Percentiles rank a stretch among this genome's conserved stretches.
phyloP scores from a whole-genome alignment of 2,113 vertebrate genomes.

The Electrona antarctica region DNA sequence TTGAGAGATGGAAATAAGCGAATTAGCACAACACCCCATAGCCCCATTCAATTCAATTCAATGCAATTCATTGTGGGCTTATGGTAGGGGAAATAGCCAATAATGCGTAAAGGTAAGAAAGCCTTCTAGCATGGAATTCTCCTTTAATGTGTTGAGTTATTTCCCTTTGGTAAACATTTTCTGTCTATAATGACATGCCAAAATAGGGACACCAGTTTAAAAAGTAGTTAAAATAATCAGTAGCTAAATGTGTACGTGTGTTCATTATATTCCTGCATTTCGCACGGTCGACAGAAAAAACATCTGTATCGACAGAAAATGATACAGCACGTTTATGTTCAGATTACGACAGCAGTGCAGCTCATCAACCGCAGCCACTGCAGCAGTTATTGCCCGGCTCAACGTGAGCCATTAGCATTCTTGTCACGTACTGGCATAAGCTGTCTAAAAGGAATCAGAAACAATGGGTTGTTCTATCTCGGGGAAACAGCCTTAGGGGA shows the following conservation, averaged over 20 bases:
- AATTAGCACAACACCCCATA: too few relatives aligned
- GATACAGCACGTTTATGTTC: slow-evolving; percentile 27
- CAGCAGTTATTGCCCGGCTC: slow-evolving; percentile 27
- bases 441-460: slow-evolving; percentile 20
- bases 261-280: neutral
- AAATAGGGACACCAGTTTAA: too few relatives aligned
- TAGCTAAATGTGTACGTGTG: slow-evolving; percentile 2
- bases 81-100: too few relatives aligned
- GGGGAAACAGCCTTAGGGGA: slow-evolving; percentile 14
- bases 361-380: slow-evolving; percentile 31
- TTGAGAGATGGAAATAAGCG: too few relatives aligned
- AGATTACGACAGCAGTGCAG: slow-evolving; percentile 14
- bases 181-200: too few relatives aligned
- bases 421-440: slow-evolving; percentile 23
- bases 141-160: neutral
- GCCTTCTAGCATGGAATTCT: too few relatives aligned
- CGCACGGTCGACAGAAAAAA: neutral
- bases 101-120: too few relatives aligned
- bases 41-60: too few relatives aligned
- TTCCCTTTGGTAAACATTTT: too few relatives aligned
- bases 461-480: slow-evolving; percentile 5
- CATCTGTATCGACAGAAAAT: slow-evolving; percentile 12
- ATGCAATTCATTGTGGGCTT: too few relatives aligned
- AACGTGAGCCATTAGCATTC: slow-evolving; percentile 38
- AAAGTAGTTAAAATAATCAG: neutral